Percentiles rank a stretch among this genome's conserved stretches.
Conservation (phyloP, 2,113 vertebrate species). For the Camarhynchus parvulus region DNA sequence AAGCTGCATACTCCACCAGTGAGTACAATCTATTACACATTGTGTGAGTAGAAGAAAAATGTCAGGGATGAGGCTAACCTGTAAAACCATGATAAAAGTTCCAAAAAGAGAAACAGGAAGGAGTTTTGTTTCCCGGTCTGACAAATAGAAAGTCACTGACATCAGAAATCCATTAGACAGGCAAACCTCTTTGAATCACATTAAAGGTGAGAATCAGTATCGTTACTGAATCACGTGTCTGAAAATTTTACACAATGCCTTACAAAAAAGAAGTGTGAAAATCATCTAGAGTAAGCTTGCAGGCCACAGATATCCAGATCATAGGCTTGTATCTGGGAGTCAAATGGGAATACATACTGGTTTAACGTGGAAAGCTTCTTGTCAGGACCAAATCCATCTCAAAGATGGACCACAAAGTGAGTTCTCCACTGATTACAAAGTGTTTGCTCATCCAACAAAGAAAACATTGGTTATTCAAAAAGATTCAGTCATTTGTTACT, state of each 20-base stretch:
- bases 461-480: not conserved
- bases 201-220: not conserved
- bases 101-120: not conserved
- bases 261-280: not conserved
- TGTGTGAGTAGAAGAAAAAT: not conserved
- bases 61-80: not conserved
- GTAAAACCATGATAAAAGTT: not conserved
- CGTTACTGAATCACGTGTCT: not conserved
- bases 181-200: not conserved
- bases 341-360: not conserved
- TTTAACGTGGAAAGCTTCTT: not conserved
- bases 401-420: not conserved
- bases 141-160: not conserved
- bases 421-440: not conserved
- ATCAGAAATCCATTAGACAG: not conserved
- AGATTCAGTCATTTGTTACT: not conserved
- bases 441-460: not conserved
- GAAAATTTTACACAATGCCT: not conserved
- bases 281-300: not conserved
- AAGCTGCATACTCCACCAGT: not conserved
- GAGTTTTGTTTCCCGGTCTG: not conserved
- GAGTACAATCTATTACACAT: not conserved
- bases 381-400: not conserved
- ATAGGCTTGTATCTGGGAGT: not conserved
- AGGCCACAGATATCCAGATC: not conserved